Conservation (phyloP, 2,113 vertebrate species). For the Leptodactylus fuscus region DNA sequence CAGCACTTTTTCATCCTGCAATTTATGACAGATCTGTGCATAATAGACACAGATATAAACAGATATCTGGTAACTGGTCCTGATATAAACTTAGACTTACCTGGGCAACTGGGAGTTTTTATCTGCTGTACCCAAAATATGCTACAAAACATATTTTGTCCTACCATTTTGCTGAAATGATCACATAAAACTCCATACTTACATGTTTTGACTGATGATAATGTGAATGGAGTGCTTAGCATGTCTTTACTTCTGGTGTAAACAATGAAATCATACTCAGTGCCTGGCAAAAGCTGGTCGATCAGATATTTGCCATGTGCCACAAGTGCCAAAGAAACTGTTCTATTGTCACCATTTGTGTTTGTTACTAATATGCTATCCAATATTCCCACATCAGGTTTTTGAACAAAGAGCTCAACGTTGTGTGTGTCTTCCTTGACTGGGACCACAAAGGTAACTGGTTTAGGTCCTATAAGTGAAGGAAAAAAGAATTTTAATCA, state of each 20-base stretch:
- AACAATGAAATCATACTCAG: constrained; percentile 76
- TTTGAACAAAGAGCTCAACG: constrained; percentile 69
- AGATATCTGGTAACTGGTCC: too few species aligned
- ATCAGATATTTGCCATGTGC: constrained; percentile 70
- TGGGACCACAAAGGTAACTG: constrained; percentile 67
- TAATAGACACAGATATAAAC: too few species aligned
- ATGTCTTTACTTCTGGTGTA: constrained; percentile 74
- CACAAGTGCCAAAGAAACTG: constrained; percentile 65
- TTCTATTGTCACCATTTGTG: constrained; percentile 64
- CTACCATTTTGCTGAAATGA: too few species aligned
- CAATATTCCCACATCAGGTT: constrained; percentile 67
- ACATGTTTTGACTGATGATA: constrained; percentile 79
- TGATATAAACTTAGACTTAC: too few species aligned
- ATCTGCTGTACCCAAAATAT: too few species aligned
- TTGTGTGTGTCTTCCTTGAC: constrained; percentile 62
- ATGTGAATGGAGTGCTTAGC: constrained; percentile 72
- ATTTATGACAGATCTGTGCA: too few species aligned
- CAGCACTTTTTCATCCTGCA: too few species aligned
- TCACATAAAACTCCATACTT: constrained; percentile 64
- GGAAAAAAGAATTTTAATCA: too few species aligned
- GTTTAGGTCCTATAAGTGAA: constrained; percentile 70
- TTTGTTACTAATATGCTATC: constrained; percentile 71
- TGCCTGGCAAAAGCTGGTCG: constrained; percentile 76
- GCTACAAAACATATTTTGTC: too few species aligned
- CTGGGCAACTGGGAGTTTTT: too few species aligned